Percentiles rank a stretch among this genome's conserved stretches.
These are phyloP conservation scores for Podarcis siculus DNA, from an alignment of 2,797 vertebrate genomes.

Conservation along the genomic window DNA sequence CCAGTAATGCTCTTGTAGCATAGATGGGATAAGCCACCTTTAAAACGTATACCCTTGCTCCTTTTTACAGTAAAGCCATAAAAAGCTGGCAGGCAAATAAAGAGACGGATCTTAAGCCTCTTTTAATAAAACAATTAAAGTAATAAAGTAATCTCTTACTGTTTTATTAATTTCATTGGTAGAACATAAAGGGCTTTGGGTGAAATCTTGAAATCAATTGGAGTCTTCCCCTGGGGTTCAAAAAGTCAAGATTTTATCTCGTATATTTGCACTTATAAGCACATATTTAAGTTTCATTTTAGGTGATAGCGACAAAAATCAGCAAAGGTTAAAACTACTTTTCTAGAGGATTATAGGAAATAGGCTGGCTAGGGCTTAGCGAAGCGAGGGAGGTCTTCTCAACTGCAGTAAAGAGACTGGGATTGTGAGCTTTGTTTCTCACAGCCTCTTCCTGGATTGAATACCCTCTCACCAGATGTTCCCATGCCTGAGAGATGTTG, in stretches of 20 bases:
- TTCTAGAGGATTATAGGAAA: not conserved
- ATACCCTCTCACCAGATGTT: not conserved
- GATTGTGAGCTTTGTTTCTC: not conserved
- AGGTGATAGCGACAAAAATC: not conserved
- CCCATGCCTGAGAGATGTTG: too few species aligned
- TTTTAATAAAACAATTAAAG: conserved; percentile 38
- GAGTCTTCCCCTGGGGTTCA: conserved; percentile 8
- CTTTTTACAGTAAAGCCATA: not conserved
- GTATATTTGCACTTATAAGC: conserved; percentile 12
- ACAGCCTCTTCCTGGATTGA: not conserved
- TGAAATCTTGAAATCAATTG: conserved; percentile 39
- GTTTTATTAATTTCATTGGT: conserved; percentile 32
- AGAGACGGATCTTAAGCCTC: conserved; percentile 7
- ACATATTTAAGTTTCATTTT: conserved; percentile 4
- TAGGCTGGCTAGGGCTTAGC: not conserved
- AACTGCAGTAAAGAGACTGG: not conserved
- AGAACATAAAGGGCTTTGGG: conserved; percentile 31
- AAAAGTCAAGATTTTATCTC: conserved; percentile 24
- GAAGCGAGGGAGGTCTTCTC: not conserved
- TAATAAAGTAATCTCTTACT: conserved; percentile 11
- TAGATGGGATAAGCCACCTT: not conserved
- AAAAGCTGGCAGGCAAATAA: not conserved
- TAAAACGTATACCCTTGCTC: not conserved
- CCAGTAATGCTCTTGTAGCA: not conserved
- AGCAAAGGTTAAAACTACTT: not conserved